A percentile compares a stretch with the other conserved stretches of the same genome.
Conservation (phyloP, 2,797 vertebrate species). For the Cynodonichthys magdalenae region DNA sequence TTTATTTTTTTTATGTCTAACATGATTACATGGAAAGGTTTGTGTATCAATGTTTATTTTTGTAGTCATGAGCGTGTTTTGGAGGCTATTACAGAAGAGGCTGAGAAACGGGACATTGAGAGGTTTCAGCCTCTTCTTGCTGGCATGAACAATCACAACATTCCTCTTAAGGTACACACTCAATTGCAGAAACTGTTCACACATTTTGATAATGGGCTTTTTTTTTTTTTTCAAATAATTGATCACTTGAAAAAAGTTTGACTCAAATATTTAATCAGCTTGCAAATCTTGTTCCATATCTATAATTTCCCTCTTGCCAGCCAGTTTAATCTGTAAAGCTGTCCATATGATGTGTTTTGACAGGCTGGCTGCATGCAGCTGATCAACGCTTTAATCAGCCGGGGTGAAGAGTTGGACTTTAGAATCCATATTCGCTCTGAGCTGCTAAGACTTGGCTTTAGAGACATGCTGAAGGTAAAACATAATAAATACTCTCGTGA, state of each 20-base stretch:
- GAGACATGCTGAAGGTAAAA: slow-evolving; percentile 82
- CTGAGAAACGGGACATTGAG: slow-evolving; percentile 87
- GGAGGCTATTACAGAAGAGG: slow-evolving; percentile 89
- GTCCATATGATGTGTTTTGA: slow-evolving; percentile 18
- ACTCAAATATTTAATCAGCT: slow-evolving; percentile 2
- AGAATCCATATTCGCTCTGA: slow-evolving; percentile 94
- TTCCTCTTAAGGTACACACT: slow-evolving; percentile 84
- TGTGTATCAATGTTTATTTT: neutral
- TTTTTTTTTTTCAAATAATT: neutral
- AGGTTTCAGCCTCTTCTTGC: slow-evolving; percentile 89
- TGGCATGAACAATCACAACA: slow-evolving; percentile 82
- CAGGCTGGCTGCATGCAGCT: slow-evolving; percentile 88
- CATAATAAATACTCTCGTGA: slow-evolving; percentile 25
- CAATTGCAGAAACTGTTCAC: too few relatives aligned
- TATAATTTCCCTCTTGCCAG: neutral
- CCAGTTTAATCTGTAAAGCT: slow-evolving; percentile 14
- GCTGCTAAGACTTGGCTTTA: slow-evolving; percentile 87
- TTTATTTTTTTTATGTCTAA: neutral
- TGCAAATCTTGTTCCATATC: neutral
- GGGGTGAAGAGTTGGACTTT: slow-evolving; percentile 91
- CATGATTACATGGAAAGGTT: too few relatives aligned
- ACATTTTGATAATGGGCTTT: neutral
- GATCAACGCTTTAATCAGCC: slow-evolving; percentile 91
- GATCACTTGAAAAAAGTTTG: neutral
- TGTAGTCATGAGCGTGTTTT: slow-evolving; percentile 90